Conservation (phyloP, 1,140 invertebrate genomes). For the Bombus ignitus region DNA sequence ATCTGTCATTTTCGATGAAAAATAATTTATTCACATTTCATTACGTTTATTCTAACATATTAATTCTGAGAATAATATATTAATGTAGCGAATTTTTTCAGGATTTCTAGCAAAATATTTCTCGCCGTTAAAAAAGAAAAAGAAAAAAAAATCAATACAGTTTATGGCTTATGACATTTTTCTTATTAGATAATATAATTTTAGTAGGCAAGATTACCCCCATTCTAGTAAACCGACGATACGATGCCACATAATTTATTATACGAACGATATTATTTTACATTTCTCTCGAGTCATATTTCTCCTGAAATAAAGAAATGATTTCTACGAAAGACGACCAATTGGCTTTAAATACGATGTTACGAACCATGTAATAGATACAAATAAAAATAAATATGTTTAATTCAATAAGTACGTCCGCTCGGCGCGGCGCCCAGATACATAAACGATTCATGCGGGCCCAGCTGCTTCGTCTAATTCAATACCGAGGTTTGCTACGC, state of each 20-base stretch:
- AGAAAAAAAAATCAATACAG: not conserved
- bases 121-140: not conserved
- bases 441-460: constrained; percentile 55
- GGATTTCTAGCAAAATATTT: rapidly evolving
- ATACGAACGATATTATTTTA: too few species aligned
- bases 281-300: not conserved
- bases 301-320: not conserved
- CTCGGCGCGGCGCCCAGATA: too few species aligned
- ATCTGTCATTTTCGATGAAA: too few species aligned
- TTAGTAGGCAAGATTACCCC: too few species aligned
- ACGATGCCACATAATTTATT: too few species aligned
- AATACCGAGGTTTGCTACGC: constrained; percentile 5
- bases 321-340: not conserved
- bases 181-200: too few species aligned
- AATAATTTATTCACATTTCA: too few species aligned
- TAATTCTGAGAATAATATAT: too few species aligned
- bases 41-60: too few species aligned
- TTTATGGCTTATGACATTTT: not conserved
- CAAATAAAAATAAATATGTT: not conserved
- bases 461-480: constrained; percentile 38
- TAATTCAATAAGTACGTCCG: not conserved
- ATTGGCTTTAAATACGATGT: not conserved
- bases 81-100: rapidly evolving
- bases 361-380: not conserved
- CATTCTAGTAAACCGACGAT: not conserved